These are phyloP conservation scores for Rousettus madagascariensis DNA, from an alignment of 2,797 vertebrate genomes.

Conservation along the genomic window DNA sequence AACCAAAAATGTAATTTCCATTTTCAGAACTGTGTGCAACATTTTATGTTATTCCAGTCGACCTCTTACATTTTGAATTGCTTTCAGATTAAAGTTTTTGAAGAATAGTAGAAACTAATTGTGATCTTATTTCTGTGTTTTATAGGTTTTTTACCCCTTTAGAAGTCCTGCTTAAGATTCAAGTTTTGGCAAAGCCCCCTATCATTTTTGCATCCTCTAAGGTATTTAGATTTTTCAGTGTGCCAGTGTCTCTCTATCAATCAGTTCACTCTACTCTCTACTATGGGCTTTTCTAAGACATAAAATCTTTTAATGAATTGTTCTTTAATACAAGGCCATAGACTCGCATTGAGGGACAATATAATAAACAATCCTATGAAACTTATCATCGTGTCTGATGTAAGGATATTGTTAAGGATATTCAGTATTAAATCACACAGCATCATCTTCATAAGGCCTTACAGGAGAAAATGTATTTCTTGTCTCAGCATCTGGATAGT, in stretches of 20 bases:
- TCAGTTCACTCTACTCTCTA: neutral
- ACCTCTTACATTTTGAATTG: neutral
- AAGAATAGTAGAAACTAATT: constrained; percentile 17
- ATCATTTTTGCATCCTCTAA: constrained; percentile 12
- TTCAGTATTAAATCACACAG: neutral
- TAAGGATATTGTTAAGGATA: neutral
- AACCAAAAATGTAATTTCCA: neutral
- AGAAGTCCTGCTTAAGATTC: neutral
- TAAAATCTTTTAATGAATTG: constrained; percentile 5
- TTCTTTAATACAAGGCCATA: neutral
- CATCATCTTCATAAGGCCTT: neutral
- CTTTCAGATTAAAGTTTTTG: neutral
- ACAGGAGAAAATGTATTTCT: neutral
- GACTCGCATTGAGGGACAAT: neutral
- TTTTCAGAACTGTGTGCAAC: neutral
- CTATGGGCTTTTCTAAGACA: neutral
- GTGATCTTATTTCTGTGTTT: neutral
- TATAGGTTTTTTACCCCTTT: neutral
- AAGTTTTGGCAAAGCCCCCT: neutral
- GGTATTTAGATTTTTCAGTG: constrained; percentile 41
- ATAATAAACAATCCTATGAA: neutral
- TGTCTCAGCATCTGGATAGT: neutral
- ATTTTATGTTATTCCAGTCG: neutral
- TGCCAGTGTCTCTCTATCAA: neutral
- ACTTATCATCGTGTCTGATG: neutral